A percentile compares a stretch with the other conserved stretches of the same genome.
Conservation (phyloP, 2,797 vertebrate species). For the Microtus agrestis region DNA sequence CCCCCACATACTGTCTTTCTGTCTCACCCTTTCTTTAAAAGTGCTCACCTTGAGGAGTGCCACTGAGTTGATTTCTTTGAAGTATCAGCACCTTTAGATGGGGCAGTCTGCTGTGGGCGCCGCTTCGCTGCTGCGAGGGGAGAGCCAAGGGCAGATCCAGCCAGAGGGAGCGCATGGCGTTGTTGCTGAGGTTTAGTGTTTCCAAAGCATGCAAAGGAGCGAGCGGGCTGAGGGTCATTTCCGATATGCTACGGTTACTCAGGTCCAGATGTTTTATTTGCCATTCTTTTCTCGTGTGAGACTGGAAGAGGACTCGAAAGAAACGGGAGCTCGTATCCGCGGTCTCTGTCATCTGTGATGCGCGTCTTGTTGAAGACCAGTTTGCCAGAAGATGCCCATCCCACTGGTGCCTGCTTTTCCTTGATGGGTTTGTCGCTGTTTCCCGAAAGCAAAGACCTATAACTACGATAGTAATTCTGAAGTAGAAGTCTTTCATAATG, state of each 20-base stretch:
- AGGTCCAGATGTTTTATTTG: constrained; percentile 89
- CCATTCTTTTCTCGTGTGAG: constrained; percentile 66
- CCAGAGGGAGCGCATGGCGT: constrained; percentile 69
- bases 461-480: constrained; percentile 72
- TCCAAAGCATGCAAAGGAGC: constrained; percentile 78
- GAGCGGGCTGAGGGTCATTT: constrained; percentile 87
- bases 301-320: constrained; percentile 82
- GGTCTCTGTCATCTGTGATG: constrained; percentile 76
- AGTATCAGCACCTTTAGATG: constrained; percentile 90
- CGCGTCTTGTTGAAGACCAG: constrained; percentile 85
- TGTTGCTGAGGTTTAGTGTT: constrained; percentile 81
- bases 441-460: constrained; percentile 74
- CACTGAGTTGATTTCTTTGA: constrained; percentile 90
- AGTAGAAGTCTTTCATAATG: constrained; percentile 81
- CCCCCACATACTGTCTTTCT: not conserved
- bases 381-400: constrained; percentile 84
- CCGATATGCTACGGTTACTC: constrained; percentile 89
- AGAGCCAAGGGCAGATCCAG: constrained; percentile 47
- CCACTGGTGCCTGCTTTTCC: constrained; percentile 84
- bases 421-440: constrained; percentile 63
- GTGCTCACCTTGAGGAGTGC: constrained; percentile 91
- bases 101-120: constrained; percentile 85
- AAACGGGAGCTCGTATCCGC: constrained; percentile 89
- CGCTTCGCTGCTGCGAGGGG: fast-evolving
- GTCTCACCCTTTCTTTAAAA: not conserved